These are phyloP conservation scores for Gibbula magus DNA, from an alignment of 2,888 invertebrate genomes.

Conservation along the genomic window DNA sequence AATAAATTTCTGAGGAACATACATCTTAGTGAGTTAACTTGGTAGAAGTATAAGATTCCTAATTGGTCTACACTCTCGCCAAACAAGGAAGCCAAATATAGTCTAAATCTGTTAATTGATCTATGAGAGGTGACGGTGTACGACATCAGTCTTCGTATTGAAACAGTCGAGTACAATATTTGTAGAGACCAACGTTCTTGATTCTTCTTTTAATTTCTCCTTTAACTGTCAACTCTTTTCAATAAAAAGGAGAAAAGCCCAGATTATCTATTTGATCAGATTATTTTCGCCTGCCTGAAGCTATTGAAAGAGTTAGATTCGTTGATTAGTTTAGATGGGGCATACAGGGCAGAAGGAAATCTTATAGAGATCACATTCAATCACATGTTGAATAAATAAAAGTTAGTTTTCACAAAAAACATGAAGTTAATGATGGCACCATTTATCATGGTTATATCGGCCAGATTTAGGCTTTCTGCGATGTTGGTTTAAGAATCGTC, in stretches of 20 bases:
- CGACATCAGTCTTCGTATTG: background rate
- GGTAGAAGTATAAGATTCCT: no score
- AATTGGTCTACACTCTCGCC: no score
- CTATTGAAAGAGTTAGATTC: background rate
- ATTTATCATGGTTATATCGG: no score
- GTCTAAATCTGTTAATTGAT: no score
- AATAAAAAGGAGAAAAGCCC: background rate
- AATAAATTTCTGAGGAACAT: no score
- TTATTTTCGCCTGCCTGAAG: background rate
- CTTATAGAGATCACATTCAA: background rate
- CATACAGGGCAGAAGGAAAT: background rate
- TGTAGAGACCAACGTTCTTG: background rate
- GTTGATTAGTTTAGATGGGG: background rate
- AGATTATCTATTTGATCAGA: slow-evolving; percentile 1
- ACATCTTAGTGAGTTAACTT: no score
- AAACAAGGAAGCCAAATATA: no score
- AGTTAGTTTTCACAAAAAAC: background rate
- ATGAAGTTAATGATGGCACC: background rate
- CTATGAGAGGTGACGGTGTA: no score
- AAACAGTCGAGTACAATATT: background rate
- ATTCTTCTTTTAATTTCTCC: background rate
- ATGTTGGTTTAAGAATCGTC: no score
- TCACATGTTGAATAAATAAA: background rate
- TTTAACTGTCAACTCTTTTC: background rate
- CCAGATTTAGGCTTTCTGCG: no score